Conservation (phyloP, 2,888 invertebrate species). For the Odontocolon sp. region DNA sequence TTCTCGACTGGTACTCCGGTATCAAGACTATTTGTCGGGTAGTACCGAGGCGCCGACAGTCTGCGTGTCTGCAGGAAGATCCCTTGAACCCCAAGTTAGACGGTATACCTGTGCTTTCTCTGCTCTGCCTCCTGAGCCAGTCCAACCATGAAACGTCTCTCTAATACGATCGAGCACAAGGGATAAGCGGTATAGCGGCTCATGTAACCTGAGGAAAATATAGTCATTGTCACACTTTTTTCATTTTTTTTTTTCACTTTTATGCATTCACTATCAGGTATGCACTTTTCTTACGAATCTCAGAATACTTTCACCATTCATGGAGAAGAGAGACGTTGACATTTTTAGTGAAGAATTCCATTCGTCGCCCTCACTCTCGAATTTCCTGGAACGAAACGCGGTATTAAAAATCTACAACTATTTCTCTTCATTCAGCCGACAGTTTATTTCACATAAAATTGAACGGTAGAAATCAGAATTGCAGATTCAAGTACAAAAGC, state of each 20-base stretch:
- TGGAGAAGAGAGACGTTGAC: neutral
- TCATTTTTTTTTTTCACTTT: no score
- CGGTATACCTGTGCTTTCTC: slow-evolving; percentile 15
- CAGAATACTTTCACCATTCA: neutral
- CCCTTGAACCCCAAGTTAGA: slow-evolving; percentile 59
- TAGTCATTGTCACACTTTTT: no score
- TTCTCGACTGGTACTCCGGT: slow-evolving; percentile 54
- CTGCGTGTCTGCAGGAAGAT: slow-evolving; percentile 61
- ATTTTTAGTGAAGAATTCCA: slow-evolving; percentile 16
- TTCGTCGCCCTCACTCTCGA: no score
- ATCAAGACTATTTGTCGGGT: slow-evolving; percentile 70
- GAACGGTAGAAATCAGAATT: no score
- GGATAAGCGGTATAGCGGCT: no score
- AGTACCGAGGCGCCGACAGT: slow-evolving; percentile 52
- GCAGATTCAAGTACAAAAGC: no score
- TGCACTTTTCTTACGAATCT: neutral
- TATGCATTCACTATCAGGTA: neutral
- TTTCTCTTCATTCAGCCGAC: slow-evolving; percentile 11
- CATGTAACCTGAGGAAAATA: no score
- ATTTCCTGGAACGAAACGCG: slow-evolving; percentile 2
- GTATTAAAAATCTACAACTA: slow-evolving; percentile 55
- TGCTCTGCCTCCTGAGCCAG: neutral
- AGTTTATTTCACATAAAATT: no score
- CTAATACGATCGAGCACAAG: neutral
- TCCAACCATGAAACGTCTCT: slow-evolving; percentile 1